These are phyloP conservation scores for Catocala nupta DNA, from an alignment of 2,888 invertebrate species.

Conservation along the genomic window DNA sequence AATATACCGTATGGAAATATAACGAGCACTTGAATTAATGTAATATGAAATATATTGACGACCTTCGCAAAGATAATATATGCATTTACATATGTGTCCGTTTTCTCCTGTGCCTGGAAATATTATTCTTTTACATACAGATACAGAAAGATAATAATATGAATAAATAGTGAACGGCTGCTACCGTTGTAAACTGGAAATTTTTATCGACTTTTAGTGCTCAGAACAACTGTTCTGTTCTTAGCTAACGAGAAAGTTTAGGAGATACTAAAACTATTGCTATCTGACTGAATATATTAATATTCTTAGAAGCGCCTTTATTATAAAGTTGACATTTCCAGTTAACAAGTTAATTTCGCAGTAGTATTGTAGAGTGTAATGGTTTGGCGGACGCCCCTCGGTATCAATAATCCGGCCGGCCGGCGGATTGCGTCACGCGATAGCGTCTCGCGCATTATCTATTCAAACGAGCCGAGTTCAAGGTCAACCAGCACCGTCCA, in stretches of 20 bases:
- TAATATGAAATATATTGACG: constrained; percentile 34
- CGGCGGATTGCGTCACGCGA: constrained; percentile 40
- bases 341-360: constrained; percentile 4
- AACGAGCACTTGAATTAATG: constrained; percentile 39
- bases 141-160: too few relatives aligned
- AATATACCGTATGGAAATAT: constrained; percentile 36
- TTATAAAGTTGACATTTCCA: too few relatives aligned
- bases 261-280: too few relatives aligned
- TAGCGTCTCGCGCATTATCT: constrained; percentile 44
- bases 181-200: too few relatives aligned
- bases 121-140: too few relatives aligned
- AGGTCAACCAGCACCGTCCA: constrained; percentile 33
- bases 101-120: constrained; percentile 30
- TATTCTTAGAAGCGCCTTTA: too few relatives aligned
- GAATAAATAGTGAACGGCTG: too few relatives aligned
- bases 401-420: constrained; percentile 37
- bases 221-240: too few relatives aligned
- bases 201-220: too few relatives aligned
- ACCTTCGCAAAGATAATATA: constrained; percentile 32
- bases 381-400: constrained; percentile 17
- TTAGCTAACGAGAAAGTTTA: too few relatives aligned
- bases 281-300: too few relatives aligned
- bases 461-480: constrained; percentile 45
- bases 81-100: constrained; percentile 32
- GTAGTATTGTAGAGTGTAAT: constrained; percentile 16